Conservation (phyloP, 2,113 vertebrate species). For the Ivindomyrus marchei region DNA sequence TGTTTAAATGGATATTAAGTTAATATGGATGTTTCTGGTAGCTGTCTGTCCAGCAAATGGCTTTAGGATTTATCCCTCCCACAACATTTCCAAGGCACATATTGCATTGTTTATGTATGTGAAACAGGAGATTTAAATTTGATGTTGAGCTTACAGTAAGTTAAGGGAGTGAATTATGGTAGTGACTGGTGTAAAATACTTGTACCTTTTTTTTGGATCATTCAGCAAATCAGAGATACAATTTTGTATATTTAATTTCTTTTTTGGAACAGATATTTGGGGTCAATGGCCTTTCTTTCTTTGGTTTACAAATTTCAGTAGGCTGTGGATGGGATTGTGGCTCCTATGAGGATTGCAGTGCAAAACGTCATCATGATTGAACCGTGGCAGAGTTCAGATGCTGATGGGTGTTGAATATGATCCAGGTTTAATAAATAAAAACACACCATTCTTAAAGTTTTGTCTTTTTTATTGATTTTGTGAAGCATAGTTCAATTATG, state of each 20-base stretch:
- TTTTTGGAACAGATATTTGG: slow-evolving; percentile 74
- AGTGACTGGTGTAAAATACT: slow-evolving; percentile 73
- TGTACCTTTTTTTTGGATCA: slow-evolving; percentile 60
- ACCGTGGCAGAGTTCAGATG: slow-evolving; percentile 74
- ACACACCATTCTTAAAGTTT: slow-evolving; percentile 69
- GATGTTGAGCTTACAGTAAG: slow-evolving; percentile 55
- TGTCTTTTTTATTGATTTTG: slow-evolving; percentile 9
- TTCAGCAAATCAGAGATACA: slow-evolving; percentile 54
- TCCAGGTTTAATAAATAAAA: slow-evolving; percentile 82
- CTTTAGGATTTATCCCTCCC: neutral
- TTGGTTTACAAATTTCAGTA: slow-evolving; percentile 56
- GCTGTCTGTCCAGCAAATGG: neutral
- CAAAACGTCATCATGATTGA: slow-evolving; percentile 50
- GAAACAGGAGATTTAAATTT: slow-evolving; percentile 21
- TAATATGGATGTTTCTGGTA: slow-evolving; percentile 3
- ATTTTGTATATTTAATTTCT: slow-evolving; percentile 79
- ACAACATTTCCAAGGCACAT: slow-evolving; percentile 48
- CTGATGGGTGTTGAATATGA: slow-evolving; percentile 70
- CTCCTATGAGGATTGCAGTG: slow-evolving; percentile 58
- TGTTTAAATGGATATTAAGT: neutral
- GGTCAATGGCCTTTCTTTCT: slow-evolving; percentile 62
- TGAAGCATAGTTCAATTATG: neutral
- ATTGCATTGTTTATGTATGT: slow-evolving; percentile 29
- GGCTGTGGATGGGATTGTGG: slow-evolving; percentile 51
- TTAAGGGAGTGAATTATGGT: slow-evolving; percentile 57